Base-by-base conservation (phyloP, 2,113 vertebrate genomes). In the Rhinichthys klamathensis region DNA sequence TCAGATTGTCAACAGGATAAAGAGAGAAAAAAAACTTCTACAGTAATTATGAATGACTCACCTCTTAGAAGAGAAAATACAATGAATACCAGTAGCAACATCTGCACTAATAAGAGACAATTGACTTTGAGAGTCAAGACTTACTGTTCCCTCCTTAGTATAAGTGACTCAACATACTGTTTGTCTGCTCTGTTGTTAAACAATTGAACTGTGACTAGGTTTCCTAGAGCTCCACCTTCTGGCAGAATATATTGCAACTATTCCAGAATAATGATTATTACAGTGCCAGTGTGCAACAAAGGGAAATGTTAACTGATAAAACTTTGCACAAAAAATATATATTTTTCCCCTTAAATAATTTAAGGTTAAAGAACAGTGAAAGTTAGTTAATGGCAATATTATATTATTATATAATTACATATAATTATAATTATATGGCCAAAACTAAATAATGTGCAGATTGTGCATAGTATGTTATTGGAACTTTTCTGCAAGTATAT, bases 181-280 rank as follows among this genome's bases (percentile, higher is more conserved):
- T 16, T 67, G 27, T 67, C 27, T 67, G 27, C 65, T 69, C 16
- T 69, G 15, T 1, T 35, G 32, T 69, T 35, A 21, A 69, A 35
- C 16, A 16, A 65, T 6, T 35, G 30, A 67, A 21, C 65, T 35
- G 30, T 8, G 63, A 67, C 4, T 32, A 30, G 0, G 30, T 15
- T 10, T 69, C 15, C 30, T 69, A 8, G 63, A 67, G 65, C 65
- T 35, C 65, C 65, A 60, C 69, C 49, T 74, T 73, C 75, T 79
- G 30, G 35, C 46, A 67, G n/a, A 74, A 77, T 25, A 49, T 15
- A 41, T 41, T 9, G 41, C 41, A 41, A 8, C 41, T 41, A 41
- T 41, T 41, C 38, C 38, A 41, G 38, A 38, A 8, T 41, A 41
- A 49, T 13, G 46, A 49, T 49, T 13, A 3, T 49, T 49, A 49